Evolutionary conservation across 2,797 vertebrate species (phyloP).

Genomic region (Sebastes diploproa): DNA sequence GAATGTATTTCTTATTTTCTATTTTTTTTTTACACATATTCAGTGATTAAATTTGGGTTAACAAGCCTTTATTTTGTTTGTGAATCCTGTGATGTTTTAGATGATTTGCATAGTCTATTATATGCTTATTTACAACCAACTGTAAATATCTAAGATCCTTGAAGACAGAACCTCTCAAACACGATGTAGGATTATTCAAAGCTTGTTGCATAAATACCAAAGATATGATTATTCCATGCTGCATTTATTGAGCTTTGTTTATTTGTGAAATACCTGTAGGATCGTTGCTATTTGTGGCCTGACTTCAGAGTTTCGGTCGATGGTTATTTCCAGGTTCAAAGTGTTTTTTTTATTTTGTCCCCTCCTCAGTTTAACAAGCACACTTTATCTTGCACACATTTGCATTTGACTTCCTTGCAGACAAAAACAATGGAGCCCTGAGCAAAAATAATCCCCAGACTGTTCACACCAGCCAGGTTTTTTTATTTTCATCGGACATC

Average conservation of each 20-base stretch:
- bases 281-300: background rate
- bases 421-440: slow-evolving; percentile 34
- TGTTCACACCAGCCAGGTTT: background rate
- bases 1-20: background rate
- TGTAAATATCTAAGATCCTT: background rate
- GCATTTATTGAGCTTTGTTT: background rate
- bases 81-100: background rate
- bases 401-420: slow-evolving; percentile 12
- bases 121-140: background rate
- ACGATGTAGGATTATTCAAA: background rate
- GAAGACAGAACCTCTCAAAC: background rate
- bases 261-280: background rate
- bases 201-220: slow-evolving; percentile 17
- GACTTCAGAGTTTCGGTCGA: background rate
- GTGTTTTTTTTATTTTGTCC: background rate
- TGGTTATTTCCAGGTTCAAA: background rate
- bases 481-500: slow-evolving; percentile 7
- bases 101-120: background rate
- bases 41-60: background rate
- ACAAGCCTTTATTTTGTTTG: background rate
- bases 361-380: background rate
- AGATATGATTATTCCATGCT: slow-evolving; percentile 4
- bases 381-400: slow-evolving; percentile 12
- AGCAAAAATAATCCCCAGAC: slow-evolving; percentile 1
- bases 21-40: background rate